Percentiles rank a stretch among this genome's conserved stretches.
Evolutionary conservation across 2,888 invertebrate genomes (phyloP).

Genomic region (Troides helena): DNA sequence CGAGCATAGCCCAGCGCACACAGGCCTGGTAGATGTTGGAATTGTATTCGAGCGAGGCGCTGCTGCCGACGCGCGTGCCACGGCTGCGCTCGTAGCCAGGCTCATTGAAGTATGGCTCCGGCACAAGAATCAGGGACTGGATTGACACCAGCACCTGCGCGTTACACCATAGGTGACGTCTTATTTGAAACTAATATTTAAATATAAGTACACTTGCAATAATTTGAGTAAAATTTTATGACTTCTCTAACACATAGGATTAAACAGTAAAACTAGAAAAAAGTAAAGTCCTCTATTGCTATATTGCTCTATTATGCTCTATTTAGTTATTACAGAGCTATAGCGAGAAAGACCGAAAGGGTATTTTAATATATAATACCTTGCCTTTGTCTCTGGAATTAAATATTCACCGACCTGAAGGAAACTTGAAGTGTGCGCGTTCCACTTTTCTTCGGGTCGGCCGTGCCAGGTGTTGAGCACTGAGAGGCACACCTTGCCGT

Average conservation of each 20-base stretch:
- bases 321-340: too few relatives aligned
- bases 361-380: too few relatives aligned
- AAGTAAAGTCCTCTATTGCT: too few relatives aligned
- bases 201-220: too few relatives aligned
- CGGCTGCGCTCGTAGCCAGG: constrained; percentile 95
- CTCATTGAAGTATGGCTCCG: constrained; percentile 97
- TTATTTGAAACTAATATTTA: neutral
- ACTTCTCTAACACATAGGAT: too few relatives aligned
- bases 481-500: constrained; percentile 95
- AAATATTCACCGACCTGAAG: constrained; percentile 79
- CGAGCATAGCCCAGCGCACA: constrained; percentile 97
- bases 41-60: constrained; percentile 96
- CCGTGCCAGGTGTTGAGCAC: constrained; percentile 98
- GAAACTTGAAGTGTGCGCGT: constrained; percentile 96
- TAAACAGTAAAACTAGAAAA: too few relatives aligned
- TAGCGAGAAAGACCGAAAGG: too few relatives aligned
- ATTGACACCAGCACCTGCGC: constrained; percentile 92
- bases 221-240: too few relatives aligned
- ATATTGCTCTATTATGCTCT: too few relatives aligned
- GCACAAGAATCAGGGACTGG: constrained; percentile 94
- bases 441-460: constrained; percentile 98
- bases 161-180: neutral
- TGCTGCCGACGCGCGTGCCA: constrained; percentile 92
- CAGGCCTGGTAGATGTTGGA: constrained; percentile 97
- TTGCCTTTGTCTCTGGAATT: too few relatives aligned